phyloP scores from a whole-genome alignment of 2,113 vertebrate genomes.

The Tragulus kanchil region DNA sequence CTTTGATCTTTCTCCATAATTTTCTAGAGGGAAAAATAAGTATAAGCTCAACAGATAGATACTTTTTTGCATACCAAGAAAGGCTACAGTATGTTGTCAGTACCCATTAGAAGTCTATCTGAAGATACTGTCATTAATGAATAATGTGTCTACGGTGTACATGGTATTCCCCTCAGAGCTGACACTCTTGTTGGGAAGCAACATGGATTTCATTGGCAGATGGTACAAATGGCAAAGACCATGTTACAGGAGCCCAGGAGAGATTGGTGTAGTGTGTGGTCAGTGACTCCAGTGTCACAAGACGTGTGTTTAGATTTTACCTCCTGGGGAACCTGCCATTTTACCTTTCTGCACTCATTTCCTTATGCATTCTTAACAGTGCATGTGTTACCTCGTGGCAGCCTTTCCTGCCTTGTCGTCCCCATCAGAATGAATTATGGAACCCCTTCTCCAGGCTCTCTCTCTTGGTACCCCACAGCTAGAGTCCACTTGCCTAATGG shows the following conservation, averaged over 20 bases:
- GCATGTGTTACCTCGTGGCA: not conserved
- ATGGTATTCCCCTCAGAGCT: not conserved
- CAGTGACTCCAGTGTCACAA: not conserved
- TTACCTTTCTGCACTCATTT: not conserved
- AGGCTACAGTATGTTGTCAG: not conserved
- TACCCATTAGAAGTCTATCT: not conserved
- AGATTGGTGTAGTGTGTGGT: not conserved
- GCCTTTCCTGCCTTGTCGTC: not conserved
- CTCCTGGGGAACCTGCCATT: not conserved
- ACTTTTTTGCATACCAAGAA: not conserved
- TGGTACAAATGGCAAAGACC: not conserved
- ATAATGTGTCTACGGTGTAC: not conserved
- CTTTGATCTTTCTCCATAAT: slow-evolving; percentile 21
- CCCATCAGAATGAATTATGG: not conserved
- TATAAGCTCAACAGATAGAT: not conserved
- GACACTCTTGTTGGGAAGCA: not conserved
- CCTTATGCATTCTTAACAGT: not conserved
- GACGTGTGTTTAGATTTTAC: not conserved
- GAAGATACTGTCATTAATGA: not conserved
- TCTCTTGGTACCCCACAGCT: too few species aligned
- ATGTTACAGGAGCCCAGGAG: not conserved
- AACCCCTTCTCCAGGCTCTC: not conserved
- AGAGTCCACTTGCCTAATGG: not conserved
- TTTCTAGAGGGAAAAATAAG: slow-evolving; percentile 24
- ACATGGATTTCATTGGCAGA: not conserved